Conservation (phyloP, 2,888 invertebrate genomes). For the Gastrophysa polygoni region DNA sequence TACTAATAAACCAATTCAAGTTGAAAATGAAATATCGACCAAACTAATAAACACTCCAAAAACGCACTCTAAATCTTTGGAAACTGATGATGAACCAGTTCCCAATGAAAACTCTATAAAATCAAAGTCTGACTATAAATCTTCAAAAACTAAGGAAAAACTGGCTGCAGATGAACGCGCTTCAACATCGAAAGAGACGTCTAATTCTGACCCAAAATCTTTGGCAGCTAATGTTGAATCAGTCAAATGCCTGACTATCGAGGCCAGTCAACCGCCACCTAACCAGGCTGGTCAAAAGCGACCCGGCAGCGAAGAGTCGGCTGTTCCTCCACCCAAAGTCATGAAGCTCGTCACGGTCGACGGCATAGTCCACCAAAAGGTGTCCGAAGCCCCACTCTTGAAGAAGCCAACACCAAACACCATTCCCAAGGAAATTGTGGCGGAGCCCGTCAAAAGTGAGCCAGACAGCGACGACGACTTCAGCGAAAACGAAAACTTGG, state of each 20-base stretch:
- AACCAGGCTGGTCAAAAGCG: background rate
- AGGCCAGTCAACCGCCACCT: background rate
- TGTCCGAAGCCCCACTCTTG: background rate
- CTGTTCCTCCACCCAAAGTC: constrained; percentile 32
- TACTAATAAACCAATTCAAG: no score
- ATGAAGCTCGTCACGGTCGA: constrained; percentile 43
- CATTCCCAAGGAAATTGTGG: constrained; percentile 22
- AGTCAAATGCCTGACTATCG: background rate
- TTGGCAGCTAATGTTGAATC: no score
- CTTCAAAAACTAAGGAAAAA: no score
- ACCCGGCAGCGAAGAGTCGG: constrained; percentile 13
- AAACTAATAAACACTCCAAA: no score
- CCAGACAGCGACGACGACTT: constrained; percentile 47
- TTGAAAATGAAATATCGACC: no score
- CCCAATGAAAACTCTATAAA: no score
- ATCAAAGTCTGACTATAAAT: no score
- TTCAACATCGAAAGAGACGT: no score
- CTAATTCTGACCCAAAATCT: no score
- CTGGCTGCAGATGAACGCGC: no score
- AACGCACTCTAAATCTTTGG: no score
- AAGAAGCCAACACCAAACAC: background rate
- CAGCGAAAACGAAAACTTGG: constrained; percentile 31
- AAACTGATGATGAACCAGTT: no score
- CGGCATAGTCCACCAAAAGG: constrained; percentile 36
- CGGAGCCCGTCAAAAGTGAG: constrained; percentile 52